Base-by-base conservation (phyloP, 1,140 invertebrate genomes). In the Berghia stephanieae region DNA sequence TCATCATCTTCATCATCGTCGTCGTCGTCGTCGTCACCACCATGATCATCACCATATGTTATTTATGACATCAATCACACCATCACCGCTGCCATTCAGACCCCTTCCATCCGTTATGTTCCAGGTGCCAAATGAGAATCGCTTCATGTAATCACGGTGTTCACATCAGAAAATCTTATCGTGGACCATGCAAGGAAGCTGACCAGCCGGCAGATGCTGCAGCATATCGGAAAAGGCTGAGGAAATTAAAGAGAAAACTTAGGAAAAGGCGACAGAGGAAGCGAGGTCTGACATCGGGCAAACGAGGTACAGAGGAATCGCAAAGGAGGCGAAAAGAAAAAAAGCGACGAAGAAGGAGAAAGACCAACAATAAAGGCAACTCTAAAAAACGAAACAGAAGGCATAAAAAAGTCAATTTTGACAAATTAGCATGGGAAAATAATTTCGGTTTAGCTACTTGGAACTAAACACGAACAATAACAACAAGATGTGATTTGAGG, bases 111-210 rank as follows among this genome's bases (percentile, higher is more conserved):
- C 38, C 69, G 78, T 16, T 85, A 84, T 78, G 16, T 80, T 81
- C 83, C 16, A 78, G 83, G 0, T 86, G 85, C 68, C 83, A 84
- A 63, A 80, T 85, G 79, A 67, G 80, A 63, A 80, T 85, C 42
- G 78, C 78, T 1, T 81, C 81, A 43, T 86, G 85, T 68, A 78
- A 79, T 16, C 57, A 71, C 24, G 80, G 74, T 43, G 81, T 79
- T 34, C 74, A 73, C 36, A 81, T 86, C 43, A 82, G 77, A 75
- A 72, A 82, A 38, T 71, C 73, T 18, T 76, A 81, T 43, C 80
- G 77, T 27, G 84, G 83, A 1, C 36, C 78, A 0, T 86, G 84
- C 66, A 43, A 44, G 18, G 52, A 44, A 57, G 40, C 36, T 40
- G 16, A n/a, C 36, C 3, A 13, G 42, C 27, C 60, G 40, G 72